Evolutionary conservation across 2,888 invertebrate genomes (phyloP).

Genomic region (Mythimna vitellina): DNA sequence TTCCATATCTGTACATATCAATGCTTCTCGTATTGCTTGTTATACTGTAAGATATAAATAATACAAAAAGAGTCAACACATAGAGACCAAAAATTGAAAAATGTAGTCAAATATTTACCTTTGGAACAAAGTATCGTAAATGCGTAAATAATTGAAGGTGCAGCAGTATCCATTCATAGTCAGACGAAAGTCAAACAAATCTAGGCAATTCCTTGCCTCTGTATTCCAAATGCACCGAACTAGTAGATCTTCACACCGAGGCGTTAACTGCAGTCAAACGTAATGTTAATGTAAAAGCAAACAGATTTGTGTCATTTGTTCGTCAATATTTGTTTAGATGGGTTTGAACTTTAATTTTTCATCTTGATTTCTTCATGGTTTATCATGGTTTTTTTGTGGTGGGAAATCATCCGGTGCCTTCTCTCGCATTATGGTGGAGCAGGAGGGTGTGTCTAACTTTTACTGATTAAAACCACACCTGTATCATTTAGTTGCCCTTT

Average conservation of each 20-base stretch:
- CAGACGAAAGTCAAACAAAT: conserved; percentile 89
- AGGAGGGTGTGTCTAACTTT: too few species aligned
- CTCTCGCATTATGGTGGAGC: too few species aligned
- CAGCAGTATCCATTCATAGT: conserved; percentile 91
- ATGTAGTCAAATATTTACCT: conserved; percentile 70
- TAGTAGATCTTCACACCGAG: conserved; percentile 86
- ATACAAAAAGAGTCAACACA: neutral
- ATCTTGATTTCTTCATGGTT: too few species aligned
- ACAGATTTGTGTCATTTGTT: neutral
- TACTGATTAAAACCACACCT: too few species aligned
- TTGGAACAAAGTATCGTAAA: conserved; percentile 79
- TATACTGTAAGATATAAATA: conserved; percentile 68
- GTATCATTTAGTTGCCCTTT: too few species aligned
- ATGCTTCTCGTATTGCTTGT: conserved; percentile 67
- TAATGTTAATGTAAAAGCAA: conserved; percentile 20
- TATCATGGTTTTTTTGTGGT: neutral
- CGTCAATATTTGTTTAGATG: conserved; percentile 14
- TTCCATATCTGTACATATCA: conserved; percentile 85
- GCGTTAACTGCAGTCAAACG: conserved; percentile 80
- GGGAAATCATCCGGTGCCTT: too few species aligned
- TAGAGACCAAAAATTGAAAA: neutral
- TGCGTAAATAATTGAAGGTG: conserved; percentile 90
- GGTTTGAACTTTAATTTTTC: neutral
- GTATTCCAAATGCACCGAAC: conserved; percentile 89
- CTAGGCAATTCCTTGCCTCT: conserved; percentile 79